Percentiles rank a stretch among this genome's conserved stretches.
These are phyloP conservation scores for Xylophagus ater DNA, from an alignment of 2,888 invertebrate species.

Conservation along the genomic window DNA sequence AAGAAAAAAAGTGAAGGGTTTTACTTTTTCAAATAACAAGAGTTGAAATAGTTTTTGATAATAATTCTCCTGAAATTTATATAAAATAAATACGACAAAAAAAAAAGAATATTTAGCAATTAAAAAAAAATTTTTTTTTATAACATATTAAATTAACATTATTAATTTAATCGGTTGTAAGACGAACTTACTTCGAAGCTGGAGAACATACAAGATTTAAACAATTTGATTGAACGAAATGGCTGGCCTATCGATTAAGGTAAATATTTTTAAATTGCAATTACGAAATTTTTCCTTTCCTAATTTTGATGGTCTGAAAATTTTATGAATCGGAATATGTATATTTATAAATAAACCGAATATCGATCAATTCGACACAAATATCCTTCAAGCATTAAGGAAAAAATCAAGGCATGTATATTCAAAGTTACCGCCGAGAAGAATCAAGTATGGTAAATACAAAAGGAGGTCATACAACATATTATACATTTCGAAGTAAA, in stretches of 20 bases:
- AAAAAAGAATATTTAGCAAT: background rate
- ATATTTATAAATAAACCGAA: background rate
- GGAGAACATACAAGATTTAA: slow-evolving; percentile 19
- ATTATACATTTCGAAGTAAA: no score
- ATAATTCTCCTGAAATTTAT: no score
- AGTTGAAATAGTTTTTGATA: background rate
- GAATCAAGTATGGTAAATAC: slow-evolving; percentile 9
- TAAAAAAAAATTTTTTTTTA: background rate
- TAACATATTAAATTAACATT: background rate
- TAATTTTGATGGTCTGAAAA: background rate
- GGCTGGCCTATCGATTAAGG: slow-evolving; percentile 25
- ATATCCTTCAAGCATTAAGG: background rate
- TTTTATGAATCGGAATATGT: background rate
- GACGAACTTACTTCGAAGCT: slow-evolving; percentile 15
- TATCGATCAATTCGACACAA: background rate
- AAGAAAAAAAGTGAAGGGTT: no score
- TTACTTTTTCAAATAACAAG: background rate
- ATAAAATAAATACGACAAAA: no score
- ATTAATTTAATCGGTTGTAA: no score
- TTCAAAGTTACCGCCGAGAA: slow-evolving; percentile 8
- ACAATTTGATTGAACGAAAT: slow-evolving; percentile 23
- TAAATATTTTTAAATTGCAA: slow-evolving; percentile 15
- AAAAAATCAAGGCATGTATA: background rate
- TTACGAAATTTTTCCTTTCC: background rate
- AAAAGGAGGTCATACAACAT: slow-evolving; percentile 16